These are phyloP conservation scores for Timema podura DNA, from an alignment of 2,888 invertebrate genomes.

Conservation along the genomic window DNA sequence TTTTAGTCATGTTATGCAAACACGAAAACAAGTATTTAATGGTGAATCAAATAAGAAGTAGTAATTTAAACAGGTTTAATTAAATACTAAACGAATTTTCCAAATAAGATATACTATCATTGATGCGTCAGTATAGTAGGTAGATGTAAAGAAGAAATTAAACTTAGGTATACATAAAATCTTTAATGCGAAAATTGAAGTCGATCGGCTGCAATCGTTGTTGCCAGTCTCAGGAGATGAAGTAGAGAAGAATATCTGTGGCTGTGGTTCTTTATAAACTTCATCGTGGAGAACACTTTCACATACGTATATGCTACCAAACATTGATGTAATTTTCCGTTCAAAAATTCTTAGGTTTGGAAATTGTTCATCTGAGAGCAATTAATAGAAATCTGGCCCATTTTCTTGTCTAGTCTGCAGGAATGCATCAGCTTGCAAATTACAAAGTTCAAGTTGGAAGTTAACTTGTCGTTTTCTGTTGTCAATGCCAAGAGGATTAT, in stretches of 20 bases:
- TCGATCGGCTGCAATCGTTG: neutral
- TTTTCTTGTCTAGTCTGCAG: slow-evolving; percentile 3
- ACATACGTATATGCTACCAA: slow-evolving; percentile 28
- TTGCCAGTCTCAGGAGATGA: neutral
- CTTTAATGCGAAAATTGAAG: neutral
- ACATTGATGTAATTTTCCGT: slow-evolving; percentile 25
- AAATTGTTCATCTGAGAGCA: neutral
- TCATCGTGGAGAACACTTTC: slow-evolving; percentile 26
- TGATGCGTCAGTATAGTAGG: too few relatives aligned
- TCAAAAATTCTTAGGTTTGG: slow-evolving; percentile 1
- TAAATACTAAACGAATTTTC: too few relatives aligned
- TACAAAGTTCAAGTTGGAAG: slow-evolving; percentile 3
- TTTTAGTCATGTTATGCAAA: too few relatives aligned
- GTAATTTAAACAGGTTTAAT: too few relatives aligned
- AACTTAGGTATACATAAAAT: neutral
- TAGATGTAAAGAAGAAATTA: too few relatives aligned
- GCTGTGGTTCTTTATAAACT: slow-evolving; percentile 22
- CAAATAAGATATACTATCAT: too few relatives aligned
- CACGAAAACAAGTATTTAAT: too few relatives aligned
- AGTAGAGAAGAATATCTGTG: slow-evolving; percentile 9
- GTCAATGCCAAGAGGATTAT: neutral
- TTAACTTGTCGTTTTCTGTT: neutral
- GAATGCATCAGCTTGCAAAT: slow-evolving; percentile 8
- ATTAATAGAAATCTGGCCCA: neutral
- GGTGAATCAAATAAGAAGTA: too few relatives aligned